phyloP scores from a whole-genome alignment of 23 tunicate species.

The Halocynthia roretzi region DNA sequence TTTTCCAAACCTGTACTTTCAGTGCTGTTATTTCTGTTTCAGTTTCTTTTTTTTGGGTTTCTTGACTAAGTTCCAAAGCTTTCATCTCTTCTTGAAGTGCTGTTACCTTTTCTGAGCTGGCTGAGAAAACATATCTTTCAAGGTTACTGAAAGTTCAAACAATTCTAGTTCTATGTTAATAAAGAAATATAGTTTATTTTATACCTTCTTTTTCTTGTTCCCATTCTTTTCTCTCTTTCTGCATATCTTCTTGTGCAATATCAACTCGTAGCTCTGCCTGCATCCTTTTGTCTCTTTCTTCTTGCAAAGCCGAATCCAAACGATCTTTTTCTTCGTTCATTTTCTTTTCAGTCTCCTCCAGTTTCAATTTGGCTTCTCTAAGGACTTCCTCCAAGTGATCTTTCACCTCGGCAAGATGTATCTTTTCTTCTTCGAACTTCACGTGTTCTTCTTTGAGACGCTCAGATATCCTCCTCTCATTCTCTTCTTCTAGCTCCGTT shows the following conservation, averaged over 20 bases:
- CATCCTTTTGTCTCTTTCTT: conserved; percentile 62
- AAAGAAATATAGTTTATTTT: background rate
- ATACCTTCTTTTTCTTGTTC: background rate
- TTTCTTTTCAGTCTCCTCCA: conserved; percentile 58
- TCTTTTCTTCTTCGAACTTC: conserved; percentile 44
- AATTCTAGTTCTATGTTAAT: background rate
- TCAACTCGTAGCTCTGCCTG: conserved; percentile 39
- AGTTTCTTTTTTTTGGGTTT: background rate
- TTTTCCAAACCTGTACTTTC: too few species aligned
- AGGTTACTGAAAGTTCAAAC: too few species aligned
- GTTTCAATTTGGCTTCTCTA: conserved; percentile 50
- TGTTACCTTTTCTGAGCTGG: too few species aligned
- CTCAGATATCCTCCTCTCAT: conserved; percentile 13
- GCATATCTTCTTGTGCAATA: conserved; percentile 8
- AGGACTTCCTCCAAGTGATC: conserved; percentile 72
- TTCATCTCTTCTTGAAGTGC: too few species aligned
- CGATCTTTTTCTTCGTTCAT: conserved; percentile 71
- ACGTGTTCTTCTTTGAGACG: conserved; percentile 26
- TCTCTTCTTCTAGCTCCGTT: conserved; percentile 15
- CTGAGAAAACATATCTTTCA: too few species aligned
- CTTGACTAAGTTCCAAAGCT: too few species aligned
- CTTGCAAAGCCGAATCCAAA: conserved; percentile 46
- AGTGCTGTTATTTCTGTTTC: background rate
- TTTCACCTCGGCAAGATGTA: conserved; percentile 66
- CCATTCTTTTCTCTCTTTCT: conserved; percentile 7